Conservation (phyloP, 2,113 vertebrate genomes). For the Oceanodroma tethys region DNA sequence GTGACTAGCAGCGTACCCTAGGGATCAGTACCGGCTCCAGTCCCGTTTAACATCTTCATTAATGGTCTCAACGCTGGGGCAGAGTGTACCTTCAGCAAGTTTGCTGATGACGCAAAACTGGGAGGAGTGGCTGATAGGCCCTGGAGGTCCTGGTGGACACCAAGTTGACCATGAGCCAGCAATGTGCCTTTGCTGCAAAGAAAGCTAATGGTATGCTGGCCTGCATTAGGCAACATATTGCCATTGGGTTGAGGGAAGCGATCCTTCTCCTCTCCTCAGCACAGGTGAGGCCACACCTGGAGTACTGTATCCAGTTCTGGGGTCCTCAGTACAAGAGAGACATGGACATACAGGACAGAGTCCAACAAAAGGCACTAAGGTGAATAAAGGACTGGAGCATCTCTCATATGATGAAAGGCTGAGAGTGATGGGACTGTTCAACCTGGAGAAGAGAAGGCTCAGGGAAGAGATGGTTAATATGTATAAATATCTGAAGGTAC, state of each 20-base stretch:
- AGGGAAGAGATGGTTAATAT: not conserved
- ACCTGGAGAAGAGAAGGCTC: not conserved
- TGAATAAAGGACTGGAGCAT: not conserved
- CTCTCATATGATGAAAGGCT: not conserved
- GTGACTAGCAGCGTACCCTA: not conserved
- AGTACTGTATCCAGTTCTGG: not conserved
- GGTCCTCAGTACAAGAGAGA: not conserved
- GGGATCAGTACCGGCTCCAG: not conserved
- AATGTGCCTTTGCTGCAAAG: not conserved
- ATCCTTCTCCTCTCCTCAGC: not conserved
- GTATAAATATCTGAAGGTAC: not conserved
- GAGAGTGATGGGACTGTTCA: not conserved
- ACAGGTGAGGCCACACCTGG: not conserved
- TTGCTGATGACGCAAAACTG: not conserved
- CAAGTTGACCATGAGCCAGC: not conserved
- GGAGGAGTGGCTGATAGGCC: not conserved
- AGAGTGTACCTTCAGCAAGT: not conserved
- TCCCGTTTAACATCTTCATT: not conserved
- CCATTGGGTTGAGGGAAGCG: not conserved
- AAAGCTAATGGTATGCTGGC: not conserved
- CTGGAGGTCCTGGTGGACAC: not conserved
- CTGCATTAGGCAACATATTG: not conserved
- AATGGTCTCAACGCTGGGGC: not conserved
- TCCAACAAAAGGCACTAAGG: not conserved
- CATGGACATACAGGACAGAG: not conserved